Percentiles rank a stretch among this genome's conserved stretches.
Evolutionary conservation across 2,797 vertebrate species (phyloP).

Genomic region (Trachops cirrhosus): DNA sequence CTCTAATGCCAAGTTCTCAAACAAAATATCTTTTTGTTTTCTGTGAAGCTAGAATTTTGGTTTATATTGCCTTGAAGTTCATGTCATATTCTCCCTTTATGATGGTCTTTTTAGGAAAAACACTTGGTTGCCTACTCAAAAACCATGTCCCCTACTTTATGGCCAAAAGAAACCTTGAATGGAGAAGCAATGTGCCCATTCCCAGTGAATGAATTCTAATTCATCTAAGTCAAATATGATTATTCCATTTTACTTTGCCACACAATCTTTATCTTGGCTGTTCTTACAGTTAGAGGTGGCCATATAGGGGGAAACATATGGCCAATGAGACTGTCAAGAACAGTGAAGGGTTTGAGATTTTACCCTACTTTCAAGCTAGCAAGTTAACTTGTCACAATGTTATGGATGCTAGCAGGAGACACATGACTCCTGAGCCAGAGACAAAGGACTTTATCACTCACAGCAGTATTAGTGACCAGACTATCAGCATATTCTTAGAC

Average conservation of each 20-base stretch:
- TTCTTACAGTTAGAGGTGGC: neutral
- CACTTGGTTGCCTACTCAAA: neutral
- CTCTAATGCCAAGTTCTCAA: neutral
- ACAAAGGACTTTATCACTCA: neutral
- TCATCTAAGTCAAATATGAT: conserved; percentile 6
- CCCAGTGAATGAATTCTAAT: neutral
- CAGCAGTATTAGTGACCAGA: neutral
- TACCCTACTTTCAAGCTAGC: conserved; percentile 9
- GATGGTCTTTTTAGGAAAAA: neutral
- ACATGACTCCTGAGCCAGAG: neutral
- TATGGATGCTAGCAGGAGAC: neutral
- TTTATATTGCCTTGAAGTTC: neutral
- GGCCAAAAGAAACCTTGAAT: neutral
- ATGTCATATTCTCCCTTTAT: neutral
- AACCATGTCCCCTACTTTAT: neutral
- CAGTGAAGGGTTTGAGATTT: neutral
- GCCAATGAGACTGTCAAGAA: neutral
- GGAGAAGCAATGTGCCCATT: neutral
- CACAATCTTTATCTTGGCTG: neutral
- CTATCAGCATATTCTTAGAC: neutral
- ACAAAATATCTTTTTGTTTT: neutral
- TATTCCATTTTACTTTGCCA: conserved; percentile 23
- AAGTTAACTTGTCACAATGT: neutral
- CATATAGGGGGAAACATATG: neutral
- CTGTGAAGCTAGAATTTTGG: conserved; percentile 15